Base-by-base conservation (phyloP, 2,888 invertebrate species). In the Amphimallon solstitiale region DNA sequence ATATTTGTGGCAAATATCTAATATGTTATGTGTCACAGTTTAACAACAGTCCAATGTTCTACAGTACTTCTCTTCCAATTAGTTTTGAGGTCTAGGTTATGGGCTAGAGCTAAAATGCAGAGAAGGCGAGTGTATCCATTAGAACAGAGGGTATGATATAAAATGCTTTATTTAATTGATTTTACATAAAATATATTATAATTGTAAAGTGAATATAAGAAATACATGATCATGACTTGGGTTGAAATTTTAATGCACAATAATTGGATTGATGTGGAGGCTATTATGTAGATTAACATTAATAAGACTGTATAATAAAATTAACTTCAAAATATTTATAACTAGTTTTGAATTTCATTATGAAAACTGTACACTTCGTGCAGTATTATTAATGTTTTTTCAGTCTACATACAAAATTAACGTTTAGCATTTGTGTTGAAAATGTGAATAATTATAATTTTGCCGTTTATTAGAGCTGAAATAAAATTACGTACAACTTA, bases 21-120 rank as follows among this genome's bases (percentile, higher is more conserved):
- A 61, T 35, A 61, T 48, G 34, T 61, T 61, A 61, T 61, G 38
- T 61, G 46, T 61, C 61, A 61, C 61, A 61, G 61, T 48, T 37
- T 54, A 54, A 54, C 54, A 38, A 54, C 54, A 54, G 54, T 38
- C 54, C 54, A 54, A 51, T 51, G 54, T 40, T 40, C 52, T 12
- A 38, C 38, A 37, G 35, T 35, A 54, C 54, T 54, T 54, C 54
- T 54, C 54, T 54, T 54, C 54, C 54, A 37, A 35, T 54, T 54
- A 54, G 54, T 21, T 54, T 54, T 54, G 38, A 48, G 48, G 48
- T 46, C 48, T 61, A 61, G 61, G 61, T 34, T 61, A 35, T 48
- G 61, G 61, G 46, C 37, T 54, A 54, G 54, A 54, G 37, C 54
- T 19, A 54, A 52, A 54, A 54, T 19, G 54, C 38, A 54, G 54